These are phyloP conservation scores for Nectonema munidae DNA, from an alignment of 2,888 invertebrate species.

Conservation along the genomic window DNA sequence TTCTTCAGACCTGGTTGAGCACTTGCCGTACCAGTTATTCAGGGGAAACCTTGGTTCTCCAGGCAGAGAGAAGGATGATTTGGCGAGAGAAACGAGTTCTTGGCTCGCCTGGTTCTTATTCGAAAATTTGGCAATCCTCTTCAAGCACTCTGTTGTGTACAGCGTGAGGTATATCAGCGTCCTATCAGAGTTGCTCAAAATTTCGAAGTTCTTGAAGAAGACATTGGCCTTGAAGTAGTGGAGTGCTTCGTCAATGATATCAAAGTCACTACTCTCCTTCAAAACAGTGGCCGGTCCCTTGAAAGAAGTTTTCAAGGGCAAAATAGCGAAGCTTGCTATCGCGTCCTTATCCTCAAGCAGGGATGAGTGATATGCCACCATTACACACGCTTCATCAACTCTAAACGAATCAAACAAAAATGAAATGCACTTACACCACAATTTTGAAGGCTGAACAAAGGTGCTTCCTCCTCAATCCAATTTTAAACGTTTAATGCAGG, in stretches of 20 bases:
- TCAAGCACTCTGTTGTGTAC: conserved; percentile 83
- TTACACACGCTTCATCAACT: no score
- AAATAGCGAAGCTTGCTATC: conserved; percentile 61
- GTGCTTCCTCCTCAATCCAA: no score
- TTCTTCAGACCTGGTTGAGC: conserved; percentile 39
- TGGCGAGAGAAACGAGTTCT: conserved; percentile 72
- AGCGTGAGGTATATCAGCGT: conserved; percentile 81
- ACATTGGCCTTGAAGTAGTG: conserved; percentile 94
- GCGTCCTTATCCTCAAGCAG: not conserved
- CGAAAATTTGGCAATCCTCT: conserved; percentile 43
- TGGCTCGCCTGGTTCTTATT: conserved; percentile 47
- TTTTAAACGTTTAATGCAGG: no score
- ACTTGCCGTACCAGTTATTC: conserved; percentile 69
- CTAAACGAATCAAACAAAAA: no score
- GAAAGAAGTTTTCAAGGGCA: conserved; percentile 56
- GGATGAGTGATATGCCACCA: conserved; percentile 9
- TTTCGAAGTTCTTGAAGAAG: conserved; percentile 90
- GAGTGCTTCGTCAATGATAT: conserved; percentile 83
- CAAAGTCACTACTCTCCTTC: conserved; percentile 33
- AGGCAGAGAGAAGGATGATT: conserved; percentile 63
- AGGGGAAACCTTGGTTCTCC: conserved; percentile 73
- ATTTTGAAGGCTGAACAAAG: no score
- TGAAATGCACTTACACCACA: no score
- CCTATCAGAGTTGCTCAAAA: conserved; percentile 75
- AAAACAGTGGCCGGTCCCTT: conserved; percentile 55